These are phyloP conservation scores for Percopsis transmontana DNA, from an alignment of 2,113 vertebrate genomes.

Conservation along the genomic window DNA sequence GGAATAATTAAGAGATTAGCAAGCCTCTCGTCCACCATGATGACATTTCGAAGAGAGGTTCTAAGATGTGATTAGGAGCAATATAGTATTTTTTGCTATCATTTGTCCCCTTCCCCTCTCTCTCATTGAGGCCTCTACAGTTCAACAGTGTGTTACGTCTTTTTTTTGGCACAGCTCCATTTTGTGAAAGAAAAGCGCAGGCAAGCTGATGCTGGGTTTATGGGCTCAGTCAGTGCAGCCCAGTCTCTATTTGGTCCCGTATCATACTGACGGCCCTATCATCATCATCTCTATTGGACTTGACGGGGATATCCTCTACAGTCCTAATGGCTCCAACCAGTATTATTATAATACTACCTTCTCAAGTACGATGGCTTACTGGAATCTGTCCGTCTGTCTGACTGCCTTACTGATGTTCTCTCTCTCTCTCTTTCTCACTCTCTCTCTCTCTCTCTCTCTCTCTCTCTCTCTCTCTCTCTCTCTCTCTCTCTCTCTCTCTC, in stretches of 20 bases:
- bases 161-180: background rate
- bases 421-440: constrained; percentile 11
- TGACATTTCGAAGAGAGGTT: too few species aligned
- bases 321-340: constrained; percentile 45
- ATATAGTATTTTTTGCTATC: too few species aligned
- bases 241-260: constrained; percentile 10
- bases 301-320: constrained; percentile 43
- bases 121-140: too few species aligned
- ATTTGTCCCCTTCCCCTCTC: too few species aligned
- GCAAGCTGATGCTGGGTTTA: constrained; percentile 13
- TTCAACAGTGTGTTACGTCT: too few species aligned
- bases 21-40: too few species aligned
- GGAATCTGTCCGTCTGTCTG: constrained; percentile 10
- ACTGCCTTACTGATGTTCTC: background rate
- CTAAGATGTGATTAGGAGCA: too few species aligned
- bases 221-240: constrained; percentile 16
- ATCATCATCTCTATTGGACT: constrained; percentile 31
- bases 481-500: background rate
- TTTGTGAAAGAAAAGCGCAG: background rate
- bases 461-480: background rate
- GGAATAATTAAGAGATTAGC: background rate
- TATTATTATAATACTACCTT: constrained; percentile 43
- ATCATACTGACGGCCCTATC: constrained; percentile 4
- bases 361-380: constrained; percentile 32
- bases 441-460: background rate